Percentiles rank a stretch among this genome's conserved stretches.
Evolutionary conservation across 2,888 invertebrate species (phyloP).

Genomic region (Hypomecis punctinalis): DNA sequence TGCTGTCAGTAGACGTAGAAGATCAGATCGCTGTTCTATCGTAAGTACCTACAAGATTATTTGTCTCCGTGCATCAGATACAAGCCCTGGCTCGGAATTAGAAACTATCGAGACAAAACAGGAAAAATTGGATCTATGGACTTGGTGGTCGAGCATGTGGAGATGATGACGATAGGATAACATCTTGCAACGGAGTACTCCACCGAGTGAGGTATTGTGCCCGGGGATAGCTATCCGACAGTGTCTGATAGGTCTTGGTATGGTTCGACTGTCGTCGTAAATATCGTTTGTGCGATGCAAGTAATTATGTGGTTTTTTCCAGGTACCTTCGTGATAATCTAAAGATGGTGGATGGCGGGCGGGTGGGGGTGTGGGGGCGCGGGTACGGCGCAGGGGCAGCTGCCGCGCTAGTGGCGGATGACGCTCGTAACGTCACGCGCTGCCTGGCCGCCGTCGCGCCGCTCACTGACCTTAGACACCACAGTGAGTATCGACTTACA

Average conservation of each 20-base stretch:
- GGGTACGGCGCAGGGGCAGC: slow-evolving; percentile 96
- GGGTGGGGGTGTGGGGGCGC: slow-evolving; percentile 92
- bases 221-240: too few species aligned
- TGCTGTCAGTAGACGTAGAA: slow-evolving; percentile 90
- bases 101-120: too few species aligned
- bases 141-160: too few species aligned
- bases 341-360: slow-evolving; percentile 94
- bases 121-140: too few species aligned
- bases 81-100: not conserved
- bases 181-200: too few species aligned
- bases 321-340: slow-evolving; percentile 92
- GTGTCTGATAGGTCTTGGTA: too few species aligned
- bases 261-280: too few species aligned
- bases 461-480: slow-evolving; percentile 92
- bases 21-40: slow-evolving; percentile 90
- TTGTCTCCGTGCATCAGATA: too few species aligned
- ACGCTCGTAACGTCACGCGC: slow-evolving; percentile 90
- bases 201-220: too few species aligned
- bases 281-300: not conserved
- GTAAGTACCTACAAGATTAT: slow-evolving; percentile 71
- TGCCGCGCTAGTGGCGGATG: slow-evolving; percentile 91
- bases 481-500: slow-evolving; percentile 83
- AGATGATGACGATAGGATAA: too few species aligned
- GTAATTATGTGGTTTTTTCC: slow-evolving; percentile 8
- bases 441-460: slow-evolving; percentile 95